Base-by-base conservation (phyloP, 2,888 invertebrate species). In the Linnaemya tessellans region DNA sequence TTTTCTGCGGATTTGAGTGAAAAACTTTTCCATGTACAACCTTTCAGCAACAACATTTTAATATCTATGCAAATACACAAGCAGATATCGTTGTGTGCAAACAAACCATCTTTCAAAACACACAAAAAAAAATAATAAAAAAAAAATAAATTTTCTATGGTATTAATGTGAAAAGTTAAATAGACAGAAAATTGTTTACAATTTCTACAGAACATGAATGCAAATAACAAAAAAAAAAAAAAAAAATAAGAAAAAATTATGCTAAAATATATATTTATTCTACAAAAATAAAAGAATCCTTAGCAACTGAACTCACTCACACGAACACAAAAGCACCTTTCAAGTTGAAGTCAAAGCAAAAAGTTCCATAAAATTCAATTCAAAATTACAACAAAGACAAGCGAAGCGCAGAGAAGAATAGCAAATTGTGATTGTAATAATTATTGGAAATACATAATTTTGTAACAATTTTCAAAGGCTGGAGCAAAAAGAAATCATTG, bases 171-270 rank as follows among this genome's bases (percentile, higher is more conserved):
- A 88, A 89, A 90, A 90, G 90, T 90, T 90, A 90, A 90, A 90
- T 90, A 90, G 89, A 89, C 89, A 90, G 89, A 90, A 90, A 90
- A 90, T 90, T 89, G 90, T 90, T 89, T 88, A 90, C 89, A 90
- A 90, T 90, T 90, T 90, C 51, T 65, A 71, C 62, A 80, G 64
- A 84, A 62, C 54, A 49, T 41, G 62, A 62, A 65, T 5, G 62
- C 68, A 74, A 43, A 79, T 56, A 41, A 41, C 3, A 9, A 15
- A 1, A 49, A 38, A 64, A 18, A 60, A n/a, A 56, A 54, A 46
- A 43, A 60, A 70, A 62, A 56, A 35, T n/a, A 22, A 11, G 30
- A 43, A 38, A 65, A 56, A 56, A 15, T n/a, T n/a, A n/a, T n/a
- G n/a, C n/a, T n/a, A n/a, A n/a, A n/a, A 11, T 25, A 41, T n/a